These are phyloP conservation scores for Nineta flava DNA, from an alignment of 2,888 invertebrate genomes.

Conservation along the genomic window DNA sequence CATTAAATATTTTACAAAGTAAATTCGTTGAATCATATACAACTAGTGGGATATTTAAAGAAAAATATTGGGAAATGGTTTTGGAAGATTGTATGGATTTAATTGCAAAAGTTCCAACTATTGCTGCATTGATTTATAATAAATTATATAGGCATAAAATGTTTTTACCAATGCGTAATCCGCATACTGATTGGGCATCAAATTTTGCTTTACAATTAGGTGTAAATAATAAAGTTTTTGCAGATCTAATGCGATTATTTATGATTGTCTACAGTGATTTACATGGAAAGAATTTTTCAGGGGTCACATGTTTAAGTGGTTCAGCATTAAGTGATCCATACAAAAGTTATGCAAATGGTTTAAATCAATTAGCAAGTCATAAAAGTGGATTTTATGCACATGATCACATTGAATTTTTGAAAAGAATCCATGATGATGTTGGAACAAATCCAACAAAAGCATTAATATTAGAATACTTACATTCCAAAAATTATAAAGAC, in stretches of 20 bases:
- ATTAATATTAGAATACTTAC: background rate
- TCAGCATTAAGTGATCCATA: slow-evolving; percentile 1
- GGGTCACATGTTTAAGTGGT: background rate
- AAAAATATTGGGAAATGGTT: background rate
- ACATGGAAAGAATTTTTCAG: background rate
- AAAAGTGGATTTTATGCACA: background rate
- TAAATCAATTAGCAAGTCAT: background rate
- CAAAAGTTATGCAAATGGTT: background rate
- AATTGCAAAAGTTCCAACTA: slow-evolving; percentile 1
- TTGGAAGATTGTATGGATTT: background rate
- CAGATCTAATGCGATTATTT: slow-evolving; percentile 1
- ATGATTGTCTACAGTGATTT: background rate
- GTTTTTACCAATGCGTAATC: background rate
- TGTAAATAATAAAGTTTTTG: background rate
- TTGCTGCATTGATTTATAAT: background rate
- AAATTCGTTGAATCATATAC: slow-evolving; percentile 1
- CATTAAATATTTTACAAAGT: background rate
- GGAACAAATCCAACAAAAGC: background rate
- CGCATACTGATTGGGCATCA: background rate
- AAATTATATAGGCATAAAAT: background rate
- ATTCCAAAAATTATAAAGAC: background rate
- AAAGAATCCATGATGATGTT: background rate
- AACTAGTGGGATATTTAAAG: background rate
- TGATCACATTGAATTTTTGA: background rate
- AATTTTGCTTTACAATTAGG: background rate